Base-by-base conservation (phyloP, 2,113 vertebrate genomes). In the Galemys pyrenaicus region DNA sequence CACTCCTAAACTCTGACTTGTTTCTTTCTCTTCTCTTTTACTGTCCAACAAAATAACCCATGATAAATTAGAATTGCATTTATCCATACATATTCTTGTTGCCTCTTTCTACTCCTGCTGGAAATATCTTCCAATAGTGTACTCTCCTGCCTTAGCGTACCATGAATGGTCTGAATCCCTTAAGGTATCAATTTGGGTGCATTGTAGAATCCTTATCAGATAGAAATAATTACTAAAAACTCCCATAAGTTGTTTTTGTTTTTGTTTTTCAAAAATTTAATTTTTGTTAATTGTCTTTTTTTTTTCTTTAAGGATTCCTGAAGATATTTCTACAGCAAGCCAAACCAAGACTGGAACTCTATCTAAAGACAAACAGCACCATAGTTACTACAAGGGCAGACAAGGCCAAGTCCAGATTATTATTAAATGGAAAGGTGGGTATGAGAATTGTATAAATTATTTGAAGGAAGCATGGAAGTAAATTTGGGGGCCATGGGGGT, bases 291-390 rank as follows among this genome's bases (percentile, higher is more conserved):
- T 46, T 90, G 12, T 70, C 5, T 56, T 30, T 73, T n/a, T n/a
- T n/a, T 87, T 94, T 73, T 28, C 71, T 77, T 87, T 92, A 58
- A 92, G 88, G 37, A 44, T 92, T n/a, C 37, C 64, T 11, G 71
- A 28, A 46, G 20, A 77, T 30, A 92, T 92, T 24, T 94, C 64
- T 37, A 70, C 46, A 15, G 35, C 35, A 68, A 51, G 30, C 16
- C 46, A 89, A 22, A 77, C 8, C 28, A 75, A 64, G 20, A 81
- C 8, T 19, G 79, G 60, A 95, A 85, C 28, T 90, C 20, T 51
- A 60, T 68, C 58, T 68, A 67, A 81, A 87, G 71, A 68, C 30
- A 74, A 81, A 64, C 6, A 0, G 1, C 5, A n/a, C n/a, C 16
- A 9, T 87, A 17, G 3, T 94, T 88, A 54, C 19, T 51, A 7